Evolutionary conservation across 1,140 invertebrate species (phyloP).

Genomic region (Magallana gigas): DNA sequence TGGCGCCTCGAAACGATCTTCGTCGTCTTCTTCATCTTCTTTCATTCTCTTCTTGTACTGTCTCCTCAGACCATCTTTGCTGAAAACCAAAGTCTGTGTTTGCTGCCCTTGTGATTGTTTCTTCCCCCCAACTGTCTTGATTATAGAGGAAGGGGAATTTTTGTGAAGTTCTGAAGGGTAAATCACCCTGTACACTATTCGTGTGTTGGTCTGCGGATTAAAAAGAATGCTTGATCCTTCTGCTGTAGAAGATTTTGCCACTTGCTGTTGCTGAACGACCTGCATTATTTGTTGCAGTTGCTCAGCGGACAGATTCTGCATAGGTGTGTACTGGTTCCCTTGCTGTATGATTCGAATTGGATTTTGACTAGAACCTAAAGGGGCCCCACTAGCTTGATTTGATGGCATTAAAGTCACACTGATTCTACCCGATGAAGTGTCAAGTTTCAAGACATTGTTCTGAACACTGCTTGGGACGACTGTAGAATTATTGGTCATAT

Average conservation of each 20-base stretch:
- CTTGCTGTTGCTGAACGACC: conserved; percentile 82
- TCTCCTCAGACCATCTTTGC: conserved; percentile 57
- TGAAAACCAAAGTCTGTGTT: conserved; percentile 47
- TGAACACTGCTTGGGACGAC: conserved; percentile 38
- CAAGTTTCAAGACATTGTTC: conserved; percentile 45
- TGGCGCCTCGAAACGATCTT: conserved; percentile 76
- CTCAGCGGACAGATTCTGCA: conserved; percentile 82
- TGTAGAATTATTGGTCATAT: conserved; percentile 32
- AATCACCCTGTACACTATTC: conserved; percentile 83
- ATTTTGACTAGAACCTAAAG: conserved; percentile 83
- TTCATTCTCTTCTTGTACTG: conserved; percentile 68
- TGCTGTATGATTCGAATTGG: conserved; percentile 85
- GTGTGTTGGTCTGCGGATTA: conserved; percentile 82
- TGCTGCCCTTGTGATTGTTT: conserved; percentile 60
- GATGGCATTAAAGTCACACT: conserved; percentile 63
- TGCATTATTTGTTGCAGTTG: conserved; percentile 84
- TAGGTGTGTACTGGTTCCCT: conserved; percentile 82
- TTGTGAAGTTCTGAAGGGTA: conserved; percentile 79
- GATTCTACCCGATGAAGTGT: conserved; percentile 15
- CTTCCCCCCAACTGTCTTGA: conserved; percentile 42
- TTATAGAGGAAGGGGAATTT: conserved; percentile 44
- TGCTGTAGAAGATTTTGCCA: conserved; percentile 75
- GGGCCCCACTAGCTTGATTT: conserved; percentile 78
- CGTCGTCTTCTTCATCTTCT: conserved; percentile 78
- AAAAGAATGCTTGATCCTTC: conserved; percentile 81